Percentiles rank a stretch among this genome's conserved stretches.
phyloP scores from a whole-genome alignment of 2,888 invertebrate genomes.

The Nebria brevicollis region DNA sequence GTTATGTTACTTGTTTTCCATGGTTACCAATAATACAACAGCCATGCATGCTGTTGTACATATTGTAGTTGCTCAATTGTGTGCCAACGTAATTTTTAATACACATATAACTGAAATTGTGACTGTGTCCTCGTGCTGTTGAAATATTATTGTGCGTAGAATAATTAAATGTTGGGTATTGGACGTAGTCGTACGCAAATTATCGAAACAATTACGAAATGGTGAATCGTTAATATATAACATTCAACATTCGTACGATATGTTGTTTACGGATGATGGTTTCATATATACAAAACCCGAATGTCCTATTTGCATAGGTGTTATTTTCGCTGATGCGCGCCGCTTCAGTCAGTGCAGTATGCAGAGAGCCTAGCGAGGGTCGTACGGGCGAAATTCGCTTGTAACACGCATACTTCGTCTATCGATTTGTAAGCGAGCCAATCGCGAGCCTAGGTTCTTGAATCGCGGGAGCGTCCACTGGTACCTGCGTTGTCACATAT shows the following conservation, averaged over 20 bases:
- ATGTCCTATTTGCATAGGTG: constrained; percentile 20
- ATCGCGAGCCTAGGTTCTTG: constrained; percentile 65
- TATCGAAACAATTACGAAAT: constrained; percentile 46
- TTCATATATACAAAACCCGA: constrained; percentile 40
- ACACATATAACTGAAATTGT: neutral
- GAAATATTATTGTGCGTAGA: neutral
- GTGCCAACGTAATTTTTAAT: neutral
- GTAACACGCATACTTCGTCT: constrained; percentile 60
- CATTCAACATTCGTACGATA: constrained; percentile 34
- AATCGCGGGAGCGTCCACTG: constrained; percentile 63
- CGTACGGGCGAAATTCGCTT: constrained; percentile 38
- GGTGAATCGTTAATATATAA: constrained; percentile 21
- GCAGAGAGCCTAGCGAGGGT: constrained; percentile 30
- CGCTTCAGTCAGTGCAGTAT: constrained; percentile 40
- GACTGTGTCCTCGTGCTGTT: constrained; percentile 3
- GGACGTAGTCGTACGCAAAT: constrained; percentile 24
- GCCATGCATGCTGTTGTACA: too few relatives aligned
- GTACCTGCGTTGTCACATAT: constrained; percentile 47
- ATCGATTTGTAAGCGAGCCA: constrained; percentile 73
- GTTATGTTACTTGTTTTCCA: neutral
- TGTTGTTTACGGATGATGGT: constrained; percentile 47
- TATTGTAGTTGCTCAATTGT: too few relatives aligned
- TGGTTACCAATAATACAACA: neutral
- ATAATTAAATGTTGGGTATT: neutral
- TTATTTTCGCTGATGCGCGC: constrained; percentile 4